Evolutionary conservation across 1,140 invertebrate genomes (phyloP).

Genomic region (Laupala kohalensis): DNA sequence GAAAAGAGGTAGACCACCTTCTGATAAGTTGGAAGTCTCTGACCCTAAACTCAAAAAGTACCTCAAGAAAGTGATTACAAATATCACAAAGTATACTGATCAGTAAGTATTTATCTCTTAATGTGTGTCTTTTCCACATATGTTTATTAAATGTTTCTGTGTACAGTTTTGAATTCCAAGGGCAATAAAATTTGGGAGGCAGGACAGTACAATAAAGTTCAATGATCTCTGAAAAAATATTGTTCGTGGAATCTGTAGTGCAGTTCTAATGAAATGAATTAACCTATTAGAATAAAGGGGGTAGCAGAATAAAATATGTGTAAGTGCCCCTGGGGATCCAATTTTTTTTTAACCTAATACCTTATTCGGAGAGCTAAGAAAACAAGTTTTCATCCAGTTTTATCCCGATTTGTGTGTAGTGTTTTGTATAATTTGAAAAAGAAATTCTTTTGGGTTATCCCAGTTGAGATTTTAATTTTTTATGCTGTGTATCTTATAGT

Average conservation of each 20-base stretch:
- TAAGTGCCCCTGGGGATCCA: too few species aligned
- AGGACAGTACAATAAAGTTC: not conserved
- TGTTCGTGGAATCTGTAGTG: not conserved
- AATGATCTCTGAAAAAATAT: not conserved
- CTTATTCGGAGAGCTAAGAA: too few species aligned
- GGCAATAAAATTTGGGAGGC: not conserved
- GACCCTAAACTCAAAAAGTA: constrained; percentile 21
- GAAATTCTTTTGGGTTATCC: too few species aligned
- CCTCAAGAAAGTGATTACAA: constrained; percentile 39
- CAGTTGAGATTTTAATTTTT: too few species aligned
- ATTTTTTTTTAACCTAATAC: too few species aligned
- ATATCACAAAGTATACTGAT: constrained; percentile 40
- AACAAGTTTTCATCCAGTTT: too few species aligned
- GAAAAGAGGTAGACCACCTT: constrained; percentile 8
- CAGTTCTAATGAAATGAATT: not conserved
- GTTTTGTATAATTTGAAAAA: too few species aligned
- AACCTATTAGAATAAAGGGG: too few species aligned
- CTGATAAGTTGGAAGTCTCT: constrained; percentile 5
- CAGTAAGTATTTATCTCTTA: constrained; percentile 21
- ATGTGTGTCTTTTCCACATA: not conserved
- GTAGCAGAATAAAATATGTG: too few species aligned
- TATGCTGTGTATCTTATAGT: too few species aligned
- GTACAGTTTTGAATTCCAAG: not conserved
- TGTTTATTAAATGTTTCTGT: too few species aligned
- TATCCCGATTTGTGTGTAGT: too few species aligned